Evolutionary conservation across 35 echinoderm and acorn worm species (phyloP).

Genomic region (Chiridota heheva): DNA sequence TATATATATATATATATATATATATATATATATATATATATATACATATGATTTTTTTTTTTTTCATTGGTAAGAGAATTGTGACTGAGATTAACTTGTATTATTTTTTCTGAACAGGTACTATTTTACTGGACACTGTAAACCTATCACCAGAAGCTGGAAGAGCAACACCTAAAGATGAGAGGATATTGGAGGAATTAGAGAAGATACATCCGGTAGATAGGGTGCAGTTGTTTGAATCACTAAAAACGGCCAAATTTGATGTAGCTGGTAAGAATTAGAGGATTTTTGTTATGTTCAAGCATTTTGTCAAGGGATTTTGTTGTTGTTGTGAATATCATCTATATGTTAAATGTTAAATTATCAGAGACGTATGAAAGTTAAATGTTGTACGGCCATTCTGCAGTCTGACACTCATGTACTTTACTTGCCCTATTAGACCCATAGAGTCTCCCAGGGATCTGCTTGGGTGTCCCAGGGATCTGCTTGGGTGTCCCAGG

Average conservation of each 20-base stretch:
- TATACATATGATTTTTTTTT: too few relatives aligned
- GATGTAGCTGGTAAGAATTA: constrained; percentile 78
- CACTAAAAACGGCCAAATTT: constrained; percentile 70
- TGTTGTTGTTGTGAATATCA: background rate
- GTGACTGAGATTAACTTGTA: background rate
- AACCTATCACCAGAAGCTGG: constrained; percentile 70
- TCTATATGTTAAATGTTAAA: too few relatives aligned
- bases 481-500: too few relatives aligned
- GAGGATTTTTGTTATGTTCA: background rate
- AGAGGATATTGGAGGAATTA: constrained; percentile 53
- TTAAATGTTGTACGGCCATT: too few relatives aligned
- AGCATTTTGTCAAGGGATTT: background rate
- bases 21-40: too few relatives aligned
- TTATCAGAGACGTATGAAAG: too few relatives aligned
- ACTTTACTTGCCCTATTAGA: too few relatives aligned
- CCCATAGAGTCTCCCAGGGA: too few relatives aligned
- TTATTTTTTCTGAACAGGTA: constrained; percentile 54
- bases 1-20: too few relatives aligned
- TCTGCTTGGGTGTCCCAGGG: too few relatives aligned
- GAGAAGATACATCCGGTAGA: constrained; percentile 49
- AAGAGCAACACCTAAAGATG: constrained; percentile 67
- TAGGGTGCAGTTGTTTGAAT: constrained; percentile 57
- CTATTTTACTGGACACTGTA: constrained; percentile 90
- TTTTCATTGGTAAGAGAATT: too few relatives aligned
- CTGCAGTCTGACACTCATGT: too few relatives aligned